Base-by-base conservation (phyloP, 2,797 vertebrate genomes). In the Carapus acus region DNA sequence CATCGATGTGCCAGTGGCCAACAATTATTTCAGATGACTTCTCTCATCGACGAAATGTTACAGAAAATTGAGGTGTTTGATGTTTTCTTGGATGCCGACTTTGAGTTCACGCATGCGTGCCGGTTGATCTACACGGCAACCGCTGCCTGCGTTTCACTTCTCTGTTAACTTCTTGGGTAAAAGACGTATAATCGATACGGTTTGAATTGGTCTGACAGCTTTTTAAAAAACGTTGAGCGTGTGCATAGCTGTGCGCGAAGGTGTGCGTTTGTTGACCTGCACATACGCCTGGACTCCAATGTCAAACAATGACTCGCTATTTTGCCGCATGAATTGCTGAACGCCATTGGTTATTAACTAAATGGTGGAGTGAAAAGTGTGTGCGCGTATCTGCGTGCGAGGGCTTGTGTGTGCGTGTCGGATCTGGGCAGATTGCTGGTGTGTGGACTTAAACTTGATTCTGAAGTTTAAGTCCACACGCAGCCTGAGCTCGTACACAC, bases 401-500 rank as follows among this genome's bases (percentile, higher is more conserved):
- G 24, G 4, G 5, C 9, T 4, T 27, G 24, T 27, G 44, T 49
- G 15, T 43, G 29, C 15, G 51, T 17, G 29, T 23, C 24, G 12
- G 29, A 75, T 75, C 73, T 51, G n/a, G n/a, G n/a, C n/a, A n/a
- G n/a, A n/a, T n/a, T n/a, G 65, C 78, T 71, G 70, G 34, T 65
- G 64, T 80, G 65, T 11, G 31, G 6, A 29, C 27, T 29, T 29
- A 33, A 3, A 33, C 31, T 79, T 80, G 76, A 81, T 80, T 77
- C 70, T 81, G 77, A 77, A 67, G 77, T 78, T 80, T 57, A 73
- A 77, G 71, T 73, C 61, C 56, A 50, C 50, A 52, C 45, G 62
- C 77, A 58, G 76, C 69, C 70, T 80, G 77, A 67, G 64, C n/a
- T n/a, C n/a, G n/a, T 76, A 73, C 78, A 69, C 67, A 46, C 69